Evolutionary conservation across 2,888 invertebrate species (phyloP), one percentile per base, ranked within the genome.

Genomic region (Geophilus truncorum): DNA sequence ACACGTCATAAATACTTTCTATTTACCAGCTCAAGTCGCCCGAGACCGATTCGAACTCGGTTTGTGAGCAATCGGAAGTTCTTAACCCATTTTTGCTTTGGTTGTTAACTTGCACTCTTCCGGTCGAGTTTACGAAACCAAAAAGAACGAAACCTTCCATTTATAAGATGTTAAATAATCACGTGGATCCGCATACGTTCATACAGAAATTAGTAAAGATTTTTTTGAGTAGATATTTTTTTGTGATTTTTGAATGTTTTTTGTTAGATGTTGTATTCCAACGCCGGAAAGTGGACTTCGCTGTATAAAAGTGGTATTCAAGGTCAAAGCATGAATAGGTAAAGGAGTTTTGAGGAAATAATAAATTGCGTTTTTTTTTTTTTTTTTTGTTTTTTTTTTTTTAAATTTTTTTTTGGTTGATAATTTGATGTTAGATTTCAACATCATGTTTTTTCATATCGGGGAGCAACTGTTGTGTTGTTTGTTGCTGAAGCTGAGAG

Each of bases 301-400:
- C 88, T 97, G 79, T 97, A 96, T 89, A 91, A 92, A 85, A 93
- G 94, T 80, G 91, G 92, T 84, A 92, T 93, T 82, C 94, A 95
- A 88, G 97, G 96, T 0, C 88, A 93, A n/a, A 96, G 95, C 30
- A 91, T 93, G 81, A 96, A 96, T 89, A 90, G 94, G 84, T 88
- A 81, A 77, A 25, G 32, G 23, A 23, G 51, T 18, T 30, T 51
- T 23, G n/a, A n/a, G 78, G 2, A 7, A 32, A 34, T 10, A 30
- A n/a, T n/a, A n/a, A n/a, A n/a, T n/a, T n/a, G n/a, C n/a, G n/a
- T n/a, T 12, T 15, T 21, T 75, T 18, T 15, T 57, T 62, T 40
- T 57, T 81, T 45, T 81, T n/a, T 80, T n/a, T 45, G 5, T 18
- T 45, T n/a, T 45, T 45, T 45, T 45, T 45, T 45, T 28, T 4